Evolutionary conservation across 2,888 invertebrate genomes (phyloP).

Genomic region (Didymodactylos carnosus): DNA sequence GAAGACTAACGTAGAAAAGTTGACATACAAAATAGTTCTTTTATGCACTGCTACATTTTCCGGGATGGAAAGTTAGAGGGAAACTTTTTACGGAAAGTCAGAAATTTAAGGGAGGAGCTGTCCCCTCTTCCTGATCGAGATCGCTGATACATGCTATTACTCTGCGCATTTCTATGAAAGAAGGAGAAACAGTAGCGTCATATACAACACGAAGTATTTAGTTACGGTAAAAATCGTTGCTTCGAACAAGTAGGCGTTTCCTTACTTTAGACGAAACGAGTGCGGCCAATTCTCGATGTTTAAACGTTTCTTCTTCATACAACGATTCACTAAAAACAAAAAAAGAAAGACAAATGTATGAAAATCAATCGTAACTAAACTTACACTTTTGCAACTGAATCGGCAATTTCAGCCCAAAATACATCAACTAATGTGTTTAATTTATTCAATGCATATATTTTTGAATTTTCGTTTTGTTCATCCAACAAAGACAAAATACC

Average conservation of each 20-base stretch:
- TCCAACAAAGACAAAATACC: constrained; percentile 85
- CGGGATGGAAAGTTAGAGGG: too few relatives aligned
- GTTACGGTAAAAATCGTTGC: neutral
- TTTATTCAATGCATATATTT: constrained; percentile 75
- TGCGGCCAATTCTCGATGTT: constrained; percentile 74
- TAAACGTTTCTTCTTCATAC: constrained; percentile 69
- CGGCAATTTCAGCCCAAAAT: constrained; percentile 96
- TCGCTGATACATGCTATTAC: too few relatives aligned
- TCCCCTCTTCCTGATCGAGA: too few relatives aligned
- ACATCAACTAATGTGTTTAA: constrained; percentile 80
- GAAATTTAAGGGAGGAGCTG: too few relatives aligned
- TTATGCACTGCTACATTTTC: too few relatives aligned
- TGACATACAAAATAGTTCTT: too few relatives aligned
- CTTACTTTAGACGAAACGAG: constrained; percentile 87
- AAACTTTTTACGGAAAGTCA: too few relatives aligned
- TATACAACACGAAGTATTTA: neutral
- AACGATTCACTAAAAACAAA: constrained; percentile 49
- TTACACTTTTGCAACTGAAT: constrained; percentile 82
- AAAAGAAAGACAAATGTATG: neutral
- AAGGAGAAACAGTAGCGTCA: too few relatives aligned
- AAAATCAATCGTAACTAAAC: constrained; percentile 19
- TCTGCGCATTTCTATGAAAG: too few relatives aligned
- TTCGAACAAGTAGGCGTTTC: constrained; percentile 20
- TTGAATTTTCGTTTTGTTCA: constrained; percentile 74
- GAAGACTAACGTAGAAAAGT: too few relatives aligned